Percentiles rank a stretch among this genome's conserved stretches.
These are phyloP conservation scores for Halcyon malimbica DNA, from an alignment of 2,113 vertebrate species.

Conservation along the genomic window DNA sequence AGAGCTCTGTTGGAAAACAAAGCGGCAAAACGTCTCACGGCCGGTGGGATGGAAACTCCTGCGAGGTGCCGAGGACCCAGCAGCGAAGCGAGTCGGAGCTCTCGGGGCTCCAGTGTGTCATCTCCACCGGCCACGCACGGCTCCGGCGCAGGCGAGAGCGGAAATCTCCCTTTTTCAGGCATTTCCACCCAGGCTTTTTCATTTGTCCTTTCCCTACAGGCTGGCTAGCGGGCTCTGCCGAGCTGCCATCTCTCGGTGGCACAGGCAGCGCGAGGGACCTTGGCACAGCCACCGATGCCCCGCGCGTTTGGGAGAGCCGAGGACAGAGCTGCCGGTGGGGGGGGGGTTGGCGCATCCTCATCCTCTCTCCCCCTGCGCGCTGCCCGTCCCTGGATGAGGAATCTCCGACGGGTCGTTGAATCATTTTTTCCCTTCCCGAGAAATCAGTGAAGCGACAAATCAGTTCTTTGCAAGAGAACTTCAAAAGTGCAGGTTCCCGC, in stretches of 20 bases:
- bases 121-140: accelerated
- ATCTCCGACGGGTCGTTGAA: neutral
- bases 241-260: neutral
- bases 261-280: neutral
- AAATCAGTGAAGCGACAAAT: neutral
- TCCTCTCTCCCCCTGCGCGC: neutral
- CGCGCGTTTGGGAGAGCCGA: accelerated
- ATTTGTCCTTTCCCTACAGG: accelerated
- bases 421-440: neutral
- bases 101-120: accelerated
- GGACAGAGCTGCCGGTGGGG: no score
- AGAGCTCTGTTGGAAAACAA: neutral
- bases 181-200: neutral
- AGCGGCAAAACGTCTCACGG: accelerated
- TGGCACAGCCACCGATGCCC: neutral
- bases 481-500: conserved; percentile 20
- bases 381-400: neutral
- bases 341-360: neutral
- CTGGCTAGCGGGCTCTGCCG: neutral
- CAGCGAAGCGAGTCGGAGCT: accelerated
- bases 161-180: neutral
- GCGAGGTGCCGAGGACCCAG: accelerated
- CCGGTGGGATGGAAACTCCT: accelerated
- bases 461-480: neutral
- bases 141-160: accelerated